These are phyloP conservation scores for Balanococcus diminutus DNA, from an alignment of 2,888 invertebrate species.

Conservation along the genomic window DNA sequence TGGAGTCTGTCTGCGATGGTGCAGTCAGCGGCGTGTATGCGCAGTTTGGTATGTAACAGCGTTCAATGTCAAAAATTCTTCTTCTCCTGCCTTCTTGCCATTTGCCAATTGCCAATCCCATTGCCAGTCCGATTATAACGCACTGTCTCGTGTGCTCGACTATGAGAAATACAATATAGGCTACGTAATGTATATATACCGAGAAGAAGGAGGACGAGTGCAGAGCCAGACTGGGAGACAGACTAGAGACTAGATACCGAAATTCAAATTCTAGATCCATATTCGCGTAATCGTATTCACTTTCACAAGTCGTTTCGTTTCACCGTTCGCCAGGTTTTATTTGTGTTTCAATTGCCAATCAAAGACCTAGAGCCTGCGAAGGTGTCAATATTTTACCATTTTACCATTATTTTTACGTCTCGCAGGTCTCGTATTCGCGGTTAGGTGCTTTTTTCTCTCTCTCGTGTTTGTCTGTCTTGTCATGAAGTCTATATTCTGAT, in stretches of 20 bases:
- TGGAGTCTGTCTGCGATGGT: slow-evolving; percentile 38
- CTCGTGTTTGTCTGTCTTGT: not conserved
- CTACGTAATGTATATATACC: not conserved
- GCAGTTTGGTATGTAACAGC: slow-evolving; percentile 12
- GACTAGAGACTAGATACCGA: not conserved
- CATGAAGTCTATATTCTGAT: not conserved
- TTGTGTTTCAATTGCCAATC: not conserved
- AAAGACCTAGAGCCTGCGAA: not conserved
- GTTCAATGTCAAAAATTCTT: slow-evolving; percentile 39
- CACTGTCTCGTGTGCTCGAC: not conserved
- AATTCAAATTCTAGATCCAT: not conserved
- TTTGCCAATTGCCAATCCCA: not conserved
- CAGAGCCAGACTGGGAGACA: not conserved
- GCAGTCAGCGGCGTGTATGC: not conserved
- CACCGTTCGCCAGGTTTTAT: not conserved
- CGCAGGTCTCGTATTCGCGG: no score
- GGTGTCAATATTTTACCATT: not conserved
- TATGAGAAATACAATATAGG: not conserved
- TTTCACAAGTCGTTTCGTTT: not conserved
- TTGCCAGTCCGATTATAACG: not conserved
- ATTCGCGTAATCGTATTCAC: not conserved
- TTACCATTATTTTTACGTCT: no score
- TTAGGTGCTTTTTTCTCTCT: not conserved
- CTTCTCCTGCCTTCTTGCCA: no score
- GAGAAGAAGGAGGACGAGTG: not conserved